Evolutionary conservation across 2,888 invertebrate genomes (phyloP).

Genomic region (Parelbella ahira): DNA sequence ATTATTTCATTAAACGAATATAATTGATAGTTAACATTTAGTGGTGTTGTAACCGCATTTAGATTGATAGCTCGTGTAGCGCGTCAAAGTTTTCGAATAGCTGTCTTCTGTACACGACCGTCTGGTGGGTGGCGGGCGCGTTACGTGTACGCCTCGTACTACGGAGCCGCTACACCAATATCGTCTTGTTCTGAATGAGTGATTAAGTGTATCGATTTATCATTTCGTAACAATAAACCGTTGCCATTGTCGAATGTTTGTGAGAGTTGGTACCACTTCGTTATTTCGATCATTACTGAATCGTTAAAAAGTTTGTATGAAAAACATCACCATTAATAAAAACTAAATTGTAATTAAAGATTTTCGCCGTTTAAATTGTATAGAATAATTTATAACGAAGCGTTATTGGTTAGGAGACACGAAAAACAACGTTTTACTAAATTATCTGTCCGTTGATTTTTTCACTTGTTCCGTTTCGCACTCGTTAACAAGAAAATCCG

Average conservation of each 20-base stretch:
- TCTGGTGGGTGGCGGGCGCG: conserved; percentile 49
- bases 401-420: too few relatives aligned
- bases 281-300: conserved; percentile 22
- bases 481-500: not conserved
- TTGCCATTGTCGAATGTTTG: conserved; percentile 34
- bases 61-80: conserved; percentile 69
- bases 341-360: conserved; percentile 14
- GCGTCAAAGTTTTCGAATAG: conserved; percentile 44
- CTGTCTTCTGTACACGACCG: conserved; percentile 36
- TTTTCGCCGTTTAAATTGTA: too few relatives aligned
- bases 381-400: too few relatives aligned
- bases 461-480: not conserved
- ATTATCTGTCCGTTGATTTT: too few relatives aligned
- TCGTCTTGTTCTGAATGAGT: conserved; percentile 49
- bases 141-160: conserved; percentile 29
- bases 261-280: conserved; percentile 19
- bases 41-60: conserved; percentile 53
- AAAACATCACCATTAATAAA: conserved; percentile 20
- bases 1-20: conserved; percentile 71
- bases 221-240: conserved; percentile 53
- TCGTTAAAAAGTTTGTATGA: conserved; percentile 7
- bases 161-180: conserved; percentile 43
- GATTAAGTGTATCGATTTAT: conserved; percentile 57
- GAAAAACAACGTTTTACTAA: too few relatives aligned
- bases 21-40: conserved; percentile 67